phyloP scores from a whole-genome alignment of 2,888 invertebrate genomes.

The Toxonevra muliebris region DNA sequence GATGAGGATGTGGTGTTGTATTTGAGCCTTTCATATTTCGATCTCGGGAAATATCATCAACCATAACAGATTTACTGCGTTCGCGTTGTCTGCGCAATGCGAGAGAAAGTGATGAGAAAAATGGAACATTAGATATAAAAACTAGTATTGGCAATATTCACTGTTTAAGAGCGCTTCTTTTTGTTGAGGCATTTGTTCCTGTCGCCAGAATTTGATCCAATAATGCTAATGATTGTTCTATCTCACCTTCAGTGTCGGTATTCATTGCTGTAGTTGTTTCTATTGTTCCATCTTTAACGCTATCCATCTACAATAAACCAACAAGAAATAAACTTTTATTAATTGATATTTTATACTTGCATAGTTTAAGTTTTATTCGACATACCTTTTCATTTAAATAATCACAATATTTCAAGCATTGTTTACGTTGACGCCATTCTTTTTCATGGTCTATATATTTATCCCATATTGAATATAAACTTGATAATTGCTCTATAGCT shows the following conservation, averaged over 20 bases:
- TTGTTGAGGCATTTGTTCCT: slow-evolving; percentile 66
- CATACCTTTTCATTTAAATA: slow-evolving; percentile 69
- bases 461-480: slow-evolving; percentile 79
- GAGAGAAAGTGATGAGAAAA: background rate
- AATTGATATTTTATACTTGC: slow-evolving; percentile 6
- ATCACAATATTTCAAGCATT: slow-evolving; percentile 77
- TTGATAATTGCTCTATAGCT: slow-evolving; percentile 81
- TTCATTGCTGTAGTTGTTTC: slow-evolving; percentile 50
- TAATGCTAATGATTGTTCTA: slow-evolving; percentile 67
- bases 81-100: slow-evolving; percentile 65
- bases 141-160: slow-evolving; percentile 35
- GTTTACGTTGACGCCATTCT: slow-evolving; percentile 75
- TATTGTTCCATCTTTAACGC: slow-evolving; percentile 23
- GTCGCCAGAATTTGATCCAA: slow-evolving; percentile 73
- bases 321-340: slow-evolving; percentile 7
- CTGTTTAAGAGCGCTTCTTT: slow-evolving; percentile 66
- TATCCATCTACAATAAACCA: slow-evolving; percentile 25
- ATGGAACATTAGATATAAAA: slow-evolving; percentile 18
- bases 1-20: slow-evolving; percentile 31
- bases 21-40: slow-evolving; percentile 37
- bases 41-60: slow-evolving; percentile 68
- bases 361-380: slow-evolving; percentile 2
- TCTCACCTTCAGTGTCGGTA: slow-evolving; percentile 23
- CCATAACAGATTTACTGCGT: slow-evolving; percentile 75
- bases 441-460: slow-evolving; percentile 57